A percentile compares a stretch with the other conserved stretches of the same genome.
Conservation (phyloP, 2,113 vertebrate genomes). For the Syrrhaptes paradoxus region DNA sequence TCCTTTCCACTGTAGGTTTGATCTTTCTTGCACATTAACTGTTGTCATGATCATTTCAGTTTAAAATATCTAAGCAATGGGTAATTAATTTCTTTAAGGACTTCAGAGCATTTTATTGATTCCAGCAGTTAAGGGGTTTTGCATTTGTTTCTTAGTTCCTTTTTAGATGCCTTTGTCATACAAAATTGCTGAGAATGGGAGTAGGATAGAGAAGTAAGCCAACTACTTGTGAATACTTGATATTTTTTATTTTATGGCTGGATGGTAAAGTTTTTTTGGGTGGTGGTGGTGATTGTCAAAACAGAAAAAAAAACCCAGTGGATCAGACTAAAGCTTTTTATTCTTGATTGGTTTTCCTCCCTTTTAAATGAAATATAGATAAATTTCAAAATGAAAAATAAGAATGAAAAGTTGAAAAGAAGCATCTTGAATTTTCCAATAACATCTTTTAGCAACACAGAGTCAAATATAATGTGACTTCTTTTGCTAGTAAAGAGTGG, state of each 20-base stretch:
- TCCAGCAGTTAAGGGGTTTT: background rate
- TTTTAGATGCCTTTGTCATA: background rate
- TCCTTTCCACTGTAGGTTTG: background rate
- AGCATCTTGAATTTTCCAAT: background rate
- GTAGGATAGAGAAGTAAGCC: background rate
- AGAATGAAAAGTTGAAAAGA: background rate
- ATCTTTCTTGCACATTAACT: background rate
- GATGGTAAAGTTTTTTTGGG: background rate
- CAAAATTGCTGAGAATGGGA: background rate
- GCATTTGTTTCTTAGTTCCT: background rate
- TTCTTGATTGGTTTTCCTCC: background rate
- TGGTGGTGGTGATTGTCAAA: background rate
- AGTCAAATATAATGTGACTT: background rate
- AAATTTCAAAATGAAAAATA: background rate
- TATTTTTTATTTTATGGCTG: background rate
- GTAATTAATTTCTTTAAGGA: background rate
- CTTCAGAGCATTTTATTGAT: conserved; percentile 13
- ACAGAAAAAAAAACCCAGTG: background rate
- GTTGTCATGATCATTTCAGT: conserved; percentile 3
- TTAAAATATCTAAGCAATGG: conserved; percentile 1
- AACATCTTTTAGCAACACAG: background rate
- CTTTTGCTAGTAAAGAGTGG: background rate
- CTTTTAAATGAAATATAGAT: background rate
- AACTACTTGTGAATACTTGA: background rate
- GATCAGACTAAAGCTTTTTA: background rate